phyloP scores from a whole-genome alignment of 2,797 vertebrate genomes.

The Stomatorhinus walkeri region DNA sequence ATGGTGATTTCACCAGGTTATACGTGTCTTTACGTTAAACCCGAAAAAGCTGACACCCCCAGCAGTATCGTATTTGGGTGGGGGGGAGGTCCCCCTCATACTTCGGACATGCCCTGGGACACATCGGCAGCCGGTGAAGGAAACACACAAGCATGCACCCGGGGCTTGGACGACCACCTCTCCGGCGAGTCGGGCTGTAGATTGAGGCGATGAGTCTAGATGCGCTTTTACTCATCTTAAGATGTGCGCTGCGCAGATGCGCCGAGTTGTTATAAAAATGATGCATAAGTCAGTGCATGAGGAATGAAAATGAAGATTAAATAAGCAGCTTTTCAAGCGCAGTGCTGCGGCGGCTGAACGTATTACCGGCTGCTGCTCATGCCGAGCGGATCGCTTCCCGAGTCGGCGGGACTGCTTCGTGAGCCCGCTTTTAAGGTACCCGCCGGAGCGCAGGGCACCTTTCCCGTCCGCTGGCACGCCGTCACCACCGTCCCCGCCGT shows the following conservation, averaged over 20 bases:
- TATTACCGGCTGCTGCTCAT: slow-evolving; percentile 56
- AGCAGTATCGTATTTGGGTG: background rate
- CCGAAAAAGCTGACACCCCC: background rate
- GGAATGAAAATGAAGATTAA: background rate
- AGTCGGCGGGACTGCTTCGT: slow-evolving; percentile 51
- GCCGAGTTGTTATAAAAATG: slow-evolving; percentile 2
- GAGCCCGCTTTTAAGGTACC: slow-evolving; percentile 44
- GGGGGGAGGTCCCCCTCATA: background rate
- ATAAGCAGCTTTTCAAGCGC: background rate
- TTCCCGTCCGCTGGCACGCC: slow-evolving; percentile 58
- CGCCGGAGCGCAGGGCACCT: slow-evolving; percentile 45
- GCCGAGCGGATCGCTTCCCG: slow-evolving; percentile 54
- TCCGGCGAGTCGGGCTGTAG: background rate
- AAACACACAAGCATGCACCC: background rate
- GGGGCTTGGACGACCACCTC: background rate
- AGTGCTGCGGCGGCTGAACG: background rate
- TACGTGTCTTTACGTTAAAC: background rate
- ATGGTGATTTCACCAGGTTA: background rate
- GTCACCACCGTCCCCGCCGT: slow-evolving; percentile 60
- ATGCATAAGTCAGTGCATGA: slow-evolving; percentile 5
- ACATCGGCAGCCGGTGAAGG: background rate
- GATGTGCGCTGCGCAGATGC: background rate
- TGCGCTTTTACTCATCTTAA: background rate
- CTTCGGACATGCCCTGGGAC: background rate
- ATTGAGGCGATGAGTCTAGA: background rate